These are phyloP conservation scores for Numida meleagris DNA, from an alignment of 2,113 vertebrate genomes.

Conservation along the genomic window DNA sequence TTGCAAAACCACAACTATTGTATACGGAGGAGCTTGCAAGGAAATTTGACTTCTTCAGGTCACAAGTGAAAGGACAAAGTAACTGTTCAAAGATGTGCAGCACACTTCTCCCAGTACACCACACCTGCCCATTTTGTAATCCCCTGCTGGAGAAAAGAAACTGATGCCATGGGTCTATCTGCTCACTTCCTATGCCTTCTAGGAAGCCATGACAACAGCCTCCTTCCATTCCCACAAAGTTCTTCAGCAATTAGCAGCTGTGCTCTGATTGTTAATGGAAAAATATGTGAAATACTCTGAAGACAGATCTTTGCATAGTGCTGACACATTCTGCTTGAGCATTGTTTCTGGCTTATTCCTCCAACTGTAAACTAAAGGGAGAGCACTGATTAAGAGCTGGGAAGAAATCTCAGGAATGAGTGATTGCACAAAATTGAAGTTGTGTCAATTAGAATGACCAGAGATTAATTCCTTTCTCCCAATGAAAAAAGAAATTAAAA, in stretches of 20 bases:
- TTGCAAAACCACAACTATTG: neutral
- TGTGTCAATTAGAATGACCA: slow-evolving; percentile 3
- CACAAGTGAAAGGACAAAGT: neutral
- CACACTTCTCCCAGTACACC: neutral
- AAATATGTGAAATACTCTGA: neutral
- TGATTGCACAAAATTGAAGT: neutral
- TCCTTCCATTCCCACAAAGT: neutral
- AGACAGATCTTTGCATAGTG: neutral
- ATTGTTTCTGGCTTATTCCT: neutral
- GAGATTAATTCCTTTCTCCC: neutral
- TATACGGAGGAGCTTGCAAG: neutral
- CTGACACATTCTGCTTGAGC: neutral
- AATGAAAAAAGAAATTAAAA: neutral
- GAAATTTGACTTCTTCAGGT: neutral
- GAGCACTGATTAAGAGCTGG: neutral
- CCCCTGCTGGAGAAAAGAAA: neutral
- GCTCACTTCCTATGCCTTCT: neutral
- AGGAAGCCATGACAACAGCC: neutral
- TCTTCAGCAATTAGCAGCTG: neutral
- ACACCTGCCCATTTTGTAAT: neutral
- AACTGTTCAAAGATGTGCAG: neutral
- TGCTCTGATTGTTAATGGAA: neutral
- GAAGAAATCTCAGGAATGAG: neutral
- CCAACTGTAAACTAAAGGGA: neutral
- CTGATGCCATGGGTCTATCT: neutral